phyloP scores from a whole-genome alignment of 2,888 invertebrate species.

The Meteorus colon region DNA sequence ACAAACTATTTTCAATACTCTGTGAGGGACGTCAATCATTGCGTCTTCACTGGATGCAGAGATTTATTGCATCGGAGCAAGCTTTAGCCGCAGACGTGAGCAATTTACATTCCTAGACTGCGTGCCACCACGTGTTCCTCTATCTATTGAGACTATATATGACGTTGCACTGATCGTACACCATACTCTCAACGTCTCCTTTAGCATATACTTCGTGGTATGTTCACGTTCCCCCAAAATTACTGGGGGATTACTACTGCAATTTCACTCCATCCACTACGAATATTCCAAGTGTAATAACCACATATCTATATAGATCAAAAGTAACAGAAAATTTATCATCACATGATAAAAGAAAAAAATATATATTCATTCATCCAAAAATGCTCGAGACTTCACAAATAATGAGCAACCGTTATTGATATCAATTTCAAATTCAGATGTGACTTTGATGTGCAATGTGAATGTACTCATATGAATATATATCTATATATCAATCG shows the following conservation, averaged over 20 bases:
- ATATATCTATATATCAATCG: not conserved
- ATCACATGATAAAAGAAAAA: not conserved
- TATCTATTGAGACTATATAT: slow-evolving; percentile 6
- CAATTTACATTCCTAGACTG: slow-evolving; percentile 67
- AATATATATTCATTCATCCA: not conserved
- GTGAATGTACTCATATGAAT: not conserved
- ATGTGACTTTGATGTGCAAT: slow-evolving; percentile 1
- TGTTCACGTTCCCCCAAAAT: slow-evolving; percentile 14
- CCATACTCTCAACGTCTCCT: not conserved
- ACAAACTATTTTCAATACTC: slow-evolving; percentile 3
- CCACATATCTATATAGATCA: not conserved
- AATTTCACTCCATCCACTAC: not conserved
- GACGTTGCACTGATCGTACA: slow-evolving; percentile 14
- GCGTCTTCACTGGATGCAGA: slow-evolving; percentile 57
- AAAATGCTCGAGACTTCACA: not conserved
- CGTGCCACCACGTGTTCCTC: slow-evolving; percentile 49
- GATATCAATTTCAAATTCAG: not conserved
- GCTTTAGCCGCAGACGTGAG: slow-evolving; percentile 63
- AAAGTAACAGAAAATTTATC: not conserved
- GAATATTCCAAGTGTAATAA: not conserved
- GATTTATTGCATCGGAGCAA: slow-evolving; percentile 64
- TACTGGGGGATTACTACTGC: slow-evolving; percentile 21
- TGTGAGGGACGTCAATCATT: slow-evolving; percentile 62
- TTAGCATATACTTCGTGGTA: not conserved
- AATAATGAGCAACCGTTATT: not conserved